Percentiles rank a stretch among this genome's conserved stretches.
phyloP scores from a whole-genome alignment of 2,888 invertebrate species.

The Tethea ocularis region DNA sequence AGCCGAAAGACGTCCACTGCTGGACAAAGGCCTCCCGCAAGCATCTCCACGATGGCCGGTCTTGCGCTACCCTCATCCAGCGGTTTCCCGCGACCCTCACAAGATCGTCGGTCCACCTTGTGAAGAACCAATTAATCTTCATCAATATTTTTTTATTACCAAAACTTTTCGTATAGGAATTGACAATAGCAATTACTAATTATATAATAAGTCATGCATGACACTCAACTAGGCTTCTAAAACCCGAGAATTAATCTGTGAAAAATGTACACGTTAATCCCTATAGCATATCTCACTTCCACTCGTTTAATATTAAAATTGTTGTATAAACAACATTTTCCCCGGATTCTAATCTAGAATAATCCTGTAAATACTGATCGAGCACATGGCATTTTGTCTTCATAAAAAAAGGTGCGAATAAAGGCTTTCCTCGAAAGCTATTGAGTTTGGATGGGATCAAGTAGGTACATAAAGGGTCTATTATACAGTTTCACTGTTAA shows the following conservation, averaged over 20 bases:
- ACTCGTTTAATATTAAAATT: neutral
- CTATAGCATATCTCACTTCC: neutral
- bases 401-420: slow-evolving; percentile 9
- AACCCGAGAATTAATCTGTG: neutral
- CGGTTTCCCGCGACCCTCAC: too few relatives aligned
- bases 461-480: neutral
- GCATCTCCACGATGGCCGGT: too few relatives aligned
- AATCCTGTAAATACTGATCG: slow-evolving; percentile 2
- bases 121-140: too few relatives aligned
- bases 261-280: neutral
- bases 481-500: slow-evolving; percentile 1
- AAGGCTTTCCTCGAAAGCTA: neutral
- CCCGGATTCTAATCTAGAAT: neutral
- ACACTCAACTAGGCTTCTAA: neutral
- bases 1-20: too few relatives aligned
- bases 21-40: too few relatives aligned
- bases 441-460: neutral
- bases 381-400: slow-evolving; percentile 6
- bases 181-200: neutral
- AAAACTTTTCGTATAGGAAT: neutral
- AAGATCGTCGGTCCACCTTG: too few relatives aligned
- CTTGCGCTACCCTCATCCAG: too few relatives aligned
- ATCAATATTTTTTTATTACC: neutral
- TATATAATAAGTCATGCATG: too few relatives aligned
- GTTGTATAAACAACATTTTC: neutral